phyloP scores from a whole-genome alignment of 2,888 invertebrate genomes.

The Adelognathus sp. region DNA sequence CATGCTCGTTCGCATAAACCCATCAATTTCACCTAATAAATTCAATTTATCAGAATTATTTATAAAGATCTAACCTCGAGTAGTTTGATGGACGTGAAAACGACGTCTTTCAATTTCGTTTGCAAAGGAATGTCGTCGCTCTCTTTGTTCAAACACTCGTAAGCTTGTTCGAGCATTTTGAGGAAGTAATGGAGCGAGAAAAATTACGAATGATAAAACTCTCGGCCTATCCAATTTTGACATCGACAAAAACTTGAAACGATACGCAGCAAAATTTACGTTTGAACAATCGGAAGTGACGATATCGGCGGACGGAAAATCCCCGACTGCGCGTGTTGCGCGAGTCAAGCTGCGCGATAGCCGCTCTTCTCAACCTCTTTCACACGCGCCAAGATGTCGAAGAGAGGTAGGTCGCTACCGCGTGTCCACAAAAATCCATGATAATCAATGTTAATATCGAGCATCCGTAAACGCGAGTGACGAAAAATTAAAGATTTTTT shows the following conservation, averaged over 20 bases:
- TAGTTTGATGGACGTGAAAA: conserved; percentile 54
- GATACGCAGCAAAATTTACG: conserved; percentile 23
- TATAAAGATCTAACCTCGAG: conserved; percentile 28
- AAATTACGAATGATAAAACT: background rate
- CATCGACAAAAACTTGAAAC: background rate
- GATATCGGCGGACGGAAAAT: conserved; percentile 39
- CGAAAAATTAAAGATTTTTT: conserved; percentile 10
- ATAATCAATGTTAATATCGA: conserved; percentile 64
- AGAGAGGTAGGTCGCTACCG: conserved; percentile 82
- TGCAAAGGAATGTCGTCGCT: conserved; percentile 47
- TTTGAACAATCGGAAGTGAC: conserved; percentile 47
- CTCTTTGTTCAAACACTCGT: conserved; percentile 44
- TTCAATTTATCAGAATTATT: background rate
- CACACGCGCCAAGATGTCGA: conserved; percentile 82
- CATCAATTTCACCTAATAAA: background rate
- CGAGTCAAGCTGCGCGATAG: conserved; percentile 60
- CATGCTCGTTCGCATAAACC: background rate
- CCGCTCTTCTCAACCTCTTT: conserved; percentile 75
- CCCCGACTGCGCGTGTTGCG: conserved; percentile 53
- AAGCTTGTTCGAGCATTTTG: conserved; percentile 57
- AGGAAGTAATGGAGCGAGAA: background rate
- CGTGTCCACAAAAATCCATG: conserved; percentile 73
- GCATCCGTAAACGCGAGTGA: conserved; percentile 49
- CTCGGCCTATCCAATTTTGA: background rate
- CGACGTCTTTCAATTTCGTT: conserved; percentile 54